Evolutionary conservation across 1,140 invertebrate genomes (phyloP).

Genomic region (Drosophila parabipectinata): DNA sequence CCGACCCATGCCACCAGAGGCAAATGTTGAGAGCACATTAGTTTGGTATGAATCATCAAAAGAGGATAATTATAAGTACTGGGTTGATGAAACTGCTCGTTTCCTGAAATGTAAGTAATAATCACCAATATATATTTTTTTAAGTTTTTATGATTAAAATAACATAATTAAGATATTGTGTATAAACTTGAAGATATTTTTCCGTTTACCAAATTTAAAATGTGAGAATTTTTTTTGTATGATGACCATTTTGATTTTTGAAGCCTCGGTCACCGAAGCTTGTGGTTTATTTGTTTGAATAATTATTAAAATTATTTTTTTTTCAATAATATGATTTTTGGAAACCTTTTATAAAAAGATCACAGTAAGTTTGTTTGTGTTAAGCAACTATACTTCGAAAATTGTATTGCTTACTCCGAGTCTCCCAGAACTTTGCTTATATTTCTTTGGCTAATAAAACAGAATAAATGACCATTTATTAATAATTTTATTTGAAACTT

Average conservation of each 20-base stretch:
- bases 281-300: background rate
- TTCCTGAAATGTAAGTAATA: constrained; percentile 76
- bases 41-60: constrained; percentile 95
- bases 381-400: background rate
- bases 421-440: background rate
- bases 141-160: background rate
- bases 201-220: too few relatives aligned
- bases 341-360: constrained; percentile 38
- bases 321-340: constrained; percentile 55
- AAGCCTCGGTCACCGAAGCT: constrained; percentile 4
- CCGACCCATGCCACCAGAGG: constrained; percentile 94
- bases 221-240: background rate
- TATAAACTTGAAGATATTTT: too few relatives aligned
- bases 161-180: too few relatives aligned
- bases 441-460: background rate
- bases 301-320: constrained; percentile 9
- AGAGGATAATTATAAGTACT: constrained; percentile 91
- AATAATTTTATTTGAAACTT: background rate
- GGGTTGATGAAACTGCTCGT: constrained; percentile 88
- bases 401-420: background rate
- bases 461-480: background rate
- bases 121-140: background rate
- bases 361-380: constrained; percentile 61
- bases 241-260: background rate
- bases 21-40: constrained; percentile 96